Percentiles rank a stretch among this genome's conserved stretches.
These are phyloP conservation scores for Cremastobaeus sp. DNA, from an alignment of 2,888 invertebrate genomes.

Conservation along the genomic window DNA sequence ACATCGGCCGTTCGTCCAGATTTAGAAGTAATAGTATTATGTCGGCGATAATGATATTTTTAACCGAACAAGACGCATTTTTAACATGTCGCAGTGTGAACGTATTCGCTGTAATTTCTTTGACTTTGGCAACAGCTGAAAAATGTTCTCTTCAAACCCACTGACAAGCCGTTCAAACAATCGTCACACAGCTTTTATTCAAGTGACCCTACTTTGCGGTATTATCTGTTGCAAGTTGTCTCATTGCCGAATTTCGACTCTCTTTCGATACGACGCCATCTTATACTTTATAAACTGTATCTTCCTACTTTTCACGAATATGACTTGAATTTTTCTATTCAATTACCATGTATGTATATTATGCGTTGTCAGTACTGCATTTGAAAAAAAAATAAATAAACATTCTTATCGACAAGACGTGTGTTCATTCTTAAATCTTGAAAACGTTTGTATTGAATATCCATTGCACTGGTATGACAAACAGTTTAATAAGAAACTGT, in stretches of 20 bases:
- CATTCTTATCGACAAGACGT: slow-evolving; percentile 35
- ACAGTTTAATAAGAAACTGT: too few relatives aligned
- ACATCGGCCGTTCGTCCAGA: slow-evolving; percentile 1
- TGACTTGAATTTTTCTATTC: slow-evolving; percentile 42
- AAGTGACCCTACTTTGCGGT: slow-evolving; percentile 37
- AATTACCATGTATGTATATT: slow-evolving; percentile 51
- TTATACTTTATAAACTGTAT: slow-evolving; percentile 37
- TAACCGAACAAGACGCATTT: slow-evolving; percentile 38
- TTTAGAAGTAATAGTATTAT: slow-evolving; percentile 38
- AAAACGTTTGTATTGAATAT: too few relatives aligned
- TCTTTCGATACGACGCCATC: slow-evolving; percentile 27
- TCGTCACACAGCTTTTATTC: slow-evolving; percentile 36
- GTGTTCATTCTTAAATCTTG: slow-evolving; percentile 1
- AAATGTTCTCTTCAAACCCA: slow-evolving; percentile 1
- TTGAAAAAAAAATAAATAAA: slow-evolving; percentile 53
- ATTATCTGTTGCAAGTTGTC: slow-evolving; percentile 16
- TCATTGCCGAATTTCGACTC: slow-evolving; percentile 17
- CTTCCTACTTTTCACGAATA: slow-evolving; percentile 63
- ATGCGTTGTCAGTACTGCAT: slow-evolving; percentile 53
- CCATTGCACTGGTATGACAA: too few relatives aligned
- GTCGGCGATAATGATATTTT: slow-evolving; percentile 43
- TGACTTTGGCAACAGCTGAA: not conserved
- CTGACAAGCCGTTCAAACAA: slow-evolving; percentile 3
- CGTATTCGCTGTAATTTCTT: slow-evolving; percentile 27
- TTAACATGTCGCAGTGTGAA: slow-evolving; percentile 32